Base-by-base conservation (phyloP, 2,888 invertebrate genomes). In the Anagyrus pseudococci region DNA sequence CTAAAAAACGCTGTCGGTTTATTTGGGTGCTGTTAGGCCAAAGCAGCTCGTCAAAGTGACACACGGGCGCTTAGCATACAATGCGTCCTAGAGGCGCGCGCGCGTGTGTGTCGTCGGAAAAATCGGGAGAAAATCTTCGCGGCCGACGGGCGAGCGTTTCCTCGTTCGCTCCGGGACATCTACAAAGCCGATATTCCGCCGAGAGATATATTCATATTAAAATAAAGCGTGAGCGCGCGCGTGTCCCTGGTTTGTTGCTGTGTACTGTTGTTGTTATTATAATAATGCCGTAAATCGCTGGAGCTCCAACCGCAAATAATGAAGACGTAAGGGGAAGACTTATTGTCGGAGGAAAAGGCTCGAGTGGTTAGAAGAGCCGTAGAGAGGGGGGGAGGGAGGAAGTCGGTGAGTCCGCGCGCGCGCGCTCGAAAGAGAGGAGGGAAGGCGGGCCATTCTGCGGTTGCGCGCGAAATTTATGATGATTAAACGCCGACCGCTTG, bases 401-500 rank as follows among this genome's bases (percentile, higher is more conserved):
- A n/a, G n/a, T n/a, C n/a, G n/a, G n/a, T n/a, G n/a, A n/a, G 20
- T 17, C 23, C 8, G 49, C 20, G 49, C 17, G 50, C 2, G 8
- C 10, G 17, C 19, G 52, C 49, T n/a, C 37, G 37, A 49, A 57
- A 58, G 65, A 55, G 3, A n/a, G 17, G 8, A 2, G 43, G 20
- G 50, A 55, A 61, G 65, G 65, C 58, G 65, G 57, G 29, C 59
- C 62, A 72, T 73, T 75, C 75, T 77, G 79, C 71, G 79, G 79
- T 77, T 77, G 75, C 73, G 71, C 71, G 72, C 72, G 69, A 76
- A 78, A 77, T 80, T 80, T 80, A 80, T 80, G 79, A 78, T 80
- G 78, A 80, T 80, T 79, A 78, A 79, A 78, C 75, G 73, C 71
- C 65, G 66, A 66, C 62, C 58, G 67, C 64, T 67, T 67, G 62